These are phyloP conservation scores for Crocidura indochinensis DNA, from an alignment of 2,797 vertebrate species.

Conservation along the genomic window DNA sequence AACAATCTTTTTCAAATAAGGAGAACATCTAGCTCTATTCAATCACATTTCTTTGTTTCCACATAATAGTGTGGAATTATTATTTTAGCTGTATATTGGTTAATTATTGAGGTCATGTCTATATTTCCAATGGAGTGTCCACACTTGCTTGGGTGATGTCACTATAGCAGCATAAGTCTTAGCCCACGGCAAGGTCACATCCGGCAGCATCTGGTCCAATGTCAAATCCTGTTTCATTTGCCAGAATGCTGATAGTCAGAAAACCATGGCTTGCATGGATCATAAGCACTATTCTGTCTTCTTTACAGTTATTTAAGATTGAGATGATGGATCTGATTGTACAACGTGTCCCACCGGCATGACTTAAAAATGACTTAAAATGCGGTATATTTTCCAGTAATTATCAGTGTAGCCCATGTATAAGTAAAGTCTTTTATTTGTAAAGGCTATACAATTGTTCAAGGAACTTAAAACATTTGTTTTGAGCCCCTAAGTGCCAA, in stretches of 20 bases:
- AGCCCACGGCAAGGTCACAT: not conserved
- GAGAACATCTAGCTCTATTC: not conserved
- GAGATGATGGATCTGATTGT: not conserved
- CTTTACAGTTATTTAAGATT: not conserved
- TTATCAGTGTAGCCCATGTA: not conserved
- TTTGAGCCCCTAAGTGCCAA: not conserved
- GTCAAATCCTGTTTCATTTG: not conserved
- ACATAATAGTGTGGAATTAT: not conserved
- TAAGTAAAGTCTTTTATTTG: not conserved
- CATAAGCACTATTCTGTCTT: not conserved
- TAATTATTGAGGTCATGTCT: not conserved
- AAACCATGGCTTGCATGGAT: not conserved
- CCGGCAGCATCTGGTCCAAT: not conserved
- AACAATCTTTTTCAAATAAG: not conserved
- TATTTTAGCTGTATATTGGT: not conserved
- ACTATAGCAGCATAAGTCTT: not conserved
- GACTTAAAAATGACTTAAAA: not conserved
- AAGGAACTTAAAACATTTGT: not conserved
- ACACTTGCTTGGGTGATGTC: not conserved
- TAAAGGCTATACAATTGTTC: not conserved
- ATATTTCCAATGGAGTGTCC: not conserved
- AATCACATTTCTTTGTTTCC: not conserved
- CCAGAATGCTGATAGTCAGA: not conserved
- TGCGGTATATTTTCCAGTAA: not conserved
- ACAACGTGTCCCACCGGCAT: not conserved